These are phyloP conservation scores for Steinernema scapterisci DNA, from an alignment of 2,888 invertebrate genomes.

Conservation along the genomic window DNA sequence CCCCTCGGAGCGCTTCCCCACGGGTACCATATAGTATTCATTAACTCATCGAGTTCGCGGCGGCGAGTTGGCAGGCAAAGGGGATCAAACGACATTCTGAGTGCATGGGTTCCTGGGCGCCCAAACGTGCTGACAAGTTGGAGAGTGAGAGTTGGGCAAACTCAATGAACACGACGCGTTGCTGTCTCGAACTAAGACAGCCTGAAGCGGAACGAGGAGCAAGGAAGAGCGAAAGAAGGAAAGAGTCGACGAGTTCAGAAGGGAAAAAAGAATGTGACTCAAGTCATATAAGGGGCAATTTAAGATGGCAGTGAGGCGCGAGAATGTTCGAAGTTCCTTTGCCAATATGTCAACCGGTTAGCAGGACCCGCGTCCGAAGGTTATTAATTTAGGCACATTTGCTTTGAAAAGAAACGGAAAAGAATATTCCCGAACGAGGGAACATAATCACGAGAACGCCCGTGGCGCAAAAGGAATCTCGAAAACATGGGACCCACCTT, in stretches of 20 bases:
- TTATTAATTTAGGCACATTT: not conserved
- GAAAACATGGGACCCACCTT: conserved; percentile 47
- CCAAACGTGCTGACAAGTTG: conserved; percentile 29
- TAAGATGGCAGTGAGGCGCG: conserved; percentile 32
- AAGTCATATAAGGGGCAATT: conserved; percentile 28
- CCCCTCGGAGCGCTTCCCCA: conserved; percentile 8
- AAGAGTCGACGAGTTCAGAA: conserved; percentile 29
- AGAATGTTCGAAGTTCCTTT: conserved; percentile 14
- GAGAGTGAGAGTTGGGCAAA: conserved; percentile 12
- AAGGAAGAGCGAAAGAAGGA: conserved; percentile 14
- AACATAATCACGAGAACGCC: not conserved
- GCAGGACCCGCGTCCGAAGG: not conserved
- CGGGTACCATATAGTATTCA: conserved; percentile 22
- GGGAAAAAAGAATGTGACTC: conserved; percentile 22
- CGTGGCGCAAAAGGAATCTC: not conserved
- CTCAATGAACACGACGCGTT: not conserved
- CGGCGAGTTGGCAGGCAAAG: not conserved
- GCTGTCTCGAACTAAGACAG: conserved; percentile 1
- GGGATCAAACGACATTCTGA: conserved; percentile 11
- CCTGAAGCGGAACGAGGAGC: conserved; percentile 8
- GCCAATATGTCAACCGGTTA: conserved; percentile 29
- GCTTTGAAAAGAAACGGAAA: not conserved
- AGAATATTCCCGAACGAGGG: not conserved
- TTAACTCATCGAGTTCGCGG: conserved; percentile 16
- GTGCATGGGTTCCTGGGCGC: conserved; percentile 11